Evolutionary conservation across 2,113 vertebrate genomes (phyloP).

Genomic region (Cettia cetti): DNA sequence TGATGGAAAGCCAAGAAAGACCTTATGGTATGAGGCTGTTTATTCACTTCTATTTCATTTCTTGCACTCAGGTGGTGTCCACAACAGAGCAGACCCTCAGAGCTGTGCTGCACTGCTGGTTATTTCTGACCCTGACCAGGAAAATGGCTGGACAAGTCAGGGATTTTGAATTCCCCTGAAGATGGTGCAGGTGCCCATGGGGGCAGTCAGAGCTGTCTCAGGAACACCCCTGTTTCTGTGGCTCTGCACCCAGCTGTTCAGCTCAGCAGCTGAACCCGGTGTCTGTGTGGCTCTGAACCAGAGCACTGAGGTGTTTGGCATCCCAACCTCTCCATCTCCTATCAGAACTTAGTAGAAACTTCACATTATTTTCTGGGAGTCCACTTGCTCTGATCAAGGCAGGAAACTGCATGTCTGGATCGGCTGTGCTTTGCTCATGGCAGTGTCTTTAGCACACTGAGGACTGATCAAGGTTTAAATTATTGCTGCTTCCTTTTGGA

Average conservation of each 20-base stretch:
- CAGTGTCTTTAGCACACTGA: background rate
- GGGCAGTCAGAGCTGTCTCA: background rate
- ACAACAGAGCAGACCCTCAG: background rate
- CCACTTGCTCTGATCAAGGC: background rate
- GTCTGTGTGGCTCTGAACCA: background rate
- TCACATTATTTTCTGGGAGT: background rate
- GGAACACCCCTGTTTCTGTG: background rate
- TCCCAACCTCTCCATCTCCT: background rate
- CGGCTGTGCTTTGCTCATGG: background rate
- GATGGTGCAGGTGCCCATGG: background rate
- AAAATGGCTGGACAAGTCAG: background rate
- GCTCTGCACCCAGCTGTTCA: background rate
- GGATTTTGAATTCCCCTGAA: background rate
- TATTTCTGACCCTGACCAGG: background rate
- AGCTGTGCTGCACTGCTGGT: background rate
- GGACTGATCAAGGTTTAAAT: background rate
- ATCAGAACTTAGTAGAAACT: background rate
- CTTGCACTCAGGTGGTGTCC: background rate
- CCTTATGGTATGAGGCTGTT: conserved; percentile 47
- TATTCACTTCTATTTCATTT: conserved; percentile 37
- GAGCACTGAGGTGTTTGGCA: background rate
- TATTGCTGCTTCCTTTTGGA: background rate
- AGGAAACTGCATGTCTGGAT: background rate
- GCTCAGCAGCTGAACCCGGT: background rate
- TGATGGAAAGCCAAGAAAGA: conserved; percentile 63